A percentile compares a stretch with the other conserved stretches of the same genome.
Evolutionary conservation across 1,140 invertebrate species (phyloP).

Genomic region (Cyclargus thomasi): DNA sequence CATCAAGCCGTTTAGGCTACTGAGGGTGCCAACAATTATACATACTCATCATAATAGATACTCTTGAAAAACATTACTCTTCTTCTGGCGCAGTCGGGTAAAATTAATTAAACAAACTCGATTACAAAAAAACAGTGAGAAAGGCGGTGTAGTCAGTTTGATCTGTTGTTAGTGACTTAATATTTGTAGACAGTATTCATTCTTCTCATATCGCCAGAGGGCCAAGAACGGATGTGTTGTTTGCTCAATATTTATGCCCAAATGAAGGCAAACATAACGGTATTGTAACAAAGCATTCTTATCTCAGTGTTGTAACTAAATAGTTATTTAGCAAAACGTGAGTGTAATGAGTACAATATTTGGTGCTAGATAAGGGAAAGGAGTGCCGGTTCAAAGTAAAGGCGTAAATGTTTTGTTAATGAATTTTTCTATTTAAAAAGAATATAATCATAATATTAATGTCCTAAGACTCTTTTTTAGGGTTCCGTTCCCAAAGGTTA

Average conservation of each 20-base stretch:
- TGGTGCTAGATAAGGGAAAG: conserved; percentile 35
- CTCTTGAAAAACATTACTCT: too few relatives aligned
- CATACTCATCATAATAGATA: too few relatives aligned
- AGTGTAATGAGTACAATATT: conserved; percentile 40
- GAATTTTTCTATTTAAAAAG: too few relatives aligned
- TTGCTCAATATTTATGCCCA: conserved; percentile 37
- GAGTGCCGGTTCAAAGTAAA: conserved; percentile 33
- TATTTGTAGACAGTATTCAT: conserved; percentile 37
- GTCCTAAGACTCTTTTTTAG: too few relatives aligned
- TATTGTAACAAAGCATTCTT: conserved; percentile 46
- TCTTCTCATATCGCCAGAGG: conserved; percentile 30
- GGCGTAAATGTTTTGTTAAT: background rate
- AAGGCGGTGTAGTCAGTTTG: conserved; percentile 23
- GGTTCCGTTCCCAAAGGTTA: too few relatives aligned
- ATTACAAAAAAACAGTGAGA: conserved; percentile 12
- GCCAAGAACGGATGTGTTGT: conserved; percentile 38
- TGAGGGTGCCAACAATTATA: too few relatives aligned
- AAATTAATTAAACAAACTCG: too few relatives aligned
- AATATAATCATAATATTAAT: too few relatives aligned
- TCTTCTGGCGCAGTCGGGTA: too few relatives aligned
- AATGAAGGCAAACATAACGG: conserved; percentile 48
- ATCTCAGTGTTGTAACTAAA: conserved; percentile 44
- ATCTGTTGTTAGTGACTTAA: conserved; percentile 29
- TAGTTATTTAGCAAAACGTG: conserved; percentile 58
- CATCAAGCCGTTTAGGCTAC: too few relatives aligned